Percentiles rank a stretch among this genome's conserved stretches.
phyloP scores from a whole-genome alignment of 2,888 invertebrate species.

The Nomada lathburiana region DNA sequence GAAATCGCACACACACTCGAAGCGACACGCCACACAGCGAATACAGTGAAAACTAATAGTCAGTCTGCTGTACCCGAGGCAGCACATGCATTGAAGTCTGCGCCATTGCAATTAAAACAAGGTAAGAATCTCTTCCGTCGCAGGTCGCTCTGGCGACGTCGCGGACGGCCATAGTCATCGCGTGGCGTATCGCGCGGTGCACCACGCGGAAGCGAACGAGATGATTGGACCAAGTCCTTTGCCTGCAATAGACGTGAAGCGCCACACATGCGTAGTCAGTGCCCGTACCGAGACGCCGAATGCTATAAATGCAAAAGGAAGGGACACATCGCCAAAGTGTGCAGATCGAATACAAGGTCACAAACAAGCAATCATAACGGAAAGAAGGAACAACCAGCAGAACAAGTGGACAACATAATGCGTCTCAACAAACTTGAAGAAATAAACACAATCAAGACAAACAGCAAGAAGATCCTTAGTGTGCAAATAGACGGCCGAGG shows the following conservation, averaged over 20 bases:
- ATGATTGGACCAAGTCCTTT: neutral
- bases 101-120: neutral
- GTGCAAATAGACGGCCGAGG: no score
- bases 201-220: neutral
- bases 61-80: neutral
- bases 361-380: no score
- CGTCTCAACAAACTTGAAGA: no score
- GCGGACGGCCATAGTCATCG: no score
- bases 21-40: neutral
- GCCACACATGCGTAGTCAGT: neutral
- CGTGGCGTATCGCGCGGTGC: neutral
- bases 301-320: neutral
- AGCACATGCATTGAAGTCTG: constrained; percentile 4
- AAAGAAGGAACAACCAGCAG: no score
- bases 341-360: neutral
- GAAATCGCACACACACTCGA: constrained; percentile 13
- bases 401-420: no score
- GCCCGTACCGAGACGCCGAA: constrained; percentile 4
- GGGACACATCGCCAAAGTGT: constrained; percentile 7
- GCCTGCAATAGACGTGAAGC: neutral
- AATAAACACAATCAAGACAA: no score
- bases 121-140: neutral
- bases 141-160: neutral
- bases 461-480: no score
- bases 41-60: neutral